A percentile compares a stretch with the other conserved stretches of the same genome.
phyloP scores from a whole-genome alignment of 2,113 vertebrate species.

The Carassius auratus region DNA sequence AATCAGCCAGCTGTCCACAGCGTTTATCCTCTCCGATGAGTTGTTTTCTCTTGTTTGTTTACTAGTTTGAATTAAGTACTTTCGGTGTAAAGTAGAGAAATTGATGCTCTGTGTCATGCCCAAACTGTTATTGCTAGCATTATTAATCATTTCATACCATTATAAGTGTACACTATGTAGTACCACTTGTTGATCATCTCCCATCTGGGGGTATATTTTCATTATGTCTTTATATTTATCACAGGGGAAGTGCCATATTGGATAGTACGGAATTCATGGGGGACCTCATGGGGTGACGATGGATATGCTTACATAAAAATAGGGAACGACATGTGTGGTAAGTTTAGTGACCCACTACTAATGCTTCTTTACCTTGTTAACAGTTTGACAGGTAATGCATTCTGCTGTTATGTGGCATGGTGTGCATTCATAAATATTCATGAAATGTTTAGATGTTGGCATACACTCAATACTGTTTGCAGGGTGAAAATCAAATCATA shows the following conservation, averaged over 20 bases:
- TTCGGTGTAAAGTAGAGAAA: neutral
- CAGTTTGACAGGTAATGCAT: neutral
- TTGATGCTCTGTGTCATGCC: neutral
- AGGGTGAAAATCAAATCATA: neutral
- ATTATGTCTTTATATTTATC: conserved; percentile 14
- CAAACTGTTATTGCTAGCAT: too few species aligned
- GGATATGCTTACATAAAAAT: conserved; percentile 90
- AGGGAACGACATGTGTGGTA: conserved; percentile 85
- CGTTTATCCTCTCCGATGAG: neutral
- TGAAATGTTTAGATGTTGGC: neutral
- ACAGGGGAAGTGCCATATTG: conserved; percentile 85
- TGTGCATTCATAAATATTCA: conserved; percentile 32
- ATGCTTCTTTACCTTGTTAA: neutral
- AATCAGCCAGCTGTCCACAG: conserved; percentile 16
- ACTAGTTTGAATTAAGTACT: neutral
- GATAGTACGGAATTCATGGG: conserved; percentile 94
- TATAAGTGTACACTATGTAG: neutral
- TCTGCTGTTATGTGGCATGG: neutral
- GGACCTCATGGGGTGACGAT: conserved; percentile 81
- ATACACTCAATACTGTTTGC: neutral
- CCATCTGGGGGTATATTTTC: neutral
- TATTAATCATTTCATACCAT: neutral
- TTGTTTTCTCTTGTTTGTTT: conserved; percentile 5
- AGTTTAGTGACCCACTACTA: conserved; percentile 53
- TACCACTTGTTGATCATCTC: neutral